phyloP scores from a whole-genome alignment of 2,888 invertebrate genomes.

The Osmoderma eremita region DNA sequence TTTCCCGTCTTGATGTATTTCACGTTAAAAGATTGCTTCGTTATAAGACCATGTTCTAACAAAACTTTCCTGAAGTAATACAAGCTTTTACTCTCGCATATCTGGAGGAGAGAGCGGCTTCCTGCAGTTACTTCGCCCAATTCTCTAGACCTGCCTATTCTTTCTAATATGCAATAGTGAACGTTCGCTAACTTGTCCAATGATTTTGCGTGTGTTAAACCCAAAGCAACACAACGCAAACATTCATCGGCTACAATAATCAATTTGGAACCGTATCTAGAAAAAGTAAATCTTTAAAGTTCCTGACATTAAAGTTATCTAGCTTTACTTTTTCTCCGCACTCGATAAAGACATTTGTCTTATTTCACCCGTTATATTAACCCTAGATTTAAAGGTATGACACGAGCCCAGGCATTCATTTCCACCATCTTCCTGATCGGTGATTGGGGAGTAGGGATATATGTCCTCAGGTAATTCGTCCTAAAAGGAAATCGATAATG shows the following conservation, averaged over 20 bases:
- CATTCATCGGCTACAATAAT: slow-evolving; percentile 77
- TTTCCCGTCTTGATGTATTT: slow-evolving; percentile 62
- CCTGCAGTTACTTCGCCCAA: slow-evolving; percentile 78
- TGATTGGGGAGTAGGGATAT: slow-evolving; percentile 70
- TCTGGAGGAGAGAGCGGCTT: slow-evolving; percentile 67
- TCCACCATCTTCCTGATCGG: slow-evolving; percentile 56
- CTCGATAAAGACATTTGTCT: slow-evolving; percentile 63
- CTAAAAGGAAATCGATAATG: slow-evolving; percentile 55
- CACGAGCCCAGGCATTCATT: slow-evolving; percentile 74
- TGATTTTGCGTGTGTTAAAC: slow-evolving; percentile 65
- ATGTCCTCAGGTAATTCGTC: slow-evolving; percentile 67
- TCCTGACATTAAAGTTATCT: not conserved
- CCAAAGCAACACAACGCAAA: slow-evolving; percentile 68
- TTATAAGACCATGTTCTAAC: slow-evolving; percentile 68
- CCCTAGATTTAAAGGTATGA: slow-evolving; percentile 69
- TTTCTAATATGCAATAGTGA: slow-evolving; percentile 79
- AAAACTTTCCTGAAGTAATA: slow-evolving; percentile 74
- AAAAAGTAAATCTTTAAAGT: slow-evolving; percentile 40
- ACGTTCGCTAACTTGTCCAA: slow-evolving; percentile 65
- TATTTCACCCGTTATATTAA: slow-evolving; percentile 64
- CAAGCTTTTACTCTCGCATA: slow-evolving; percentile 71
- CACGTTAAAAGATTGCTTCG: slow-evolving; percentile 70
- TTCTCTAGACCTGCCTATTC: slow-evolving; percentile 76
- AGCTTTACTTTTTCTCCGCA: slow-evolving; percentile 63
- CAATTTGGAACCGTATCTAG: slow-evolving; percentile 71